Evolutionary conservation across 2,888 invertebrate genomes (phyloP), one percentile per base, ranked within the genome.

Genomic region (Allophyes oxyacanthae): DNA sequence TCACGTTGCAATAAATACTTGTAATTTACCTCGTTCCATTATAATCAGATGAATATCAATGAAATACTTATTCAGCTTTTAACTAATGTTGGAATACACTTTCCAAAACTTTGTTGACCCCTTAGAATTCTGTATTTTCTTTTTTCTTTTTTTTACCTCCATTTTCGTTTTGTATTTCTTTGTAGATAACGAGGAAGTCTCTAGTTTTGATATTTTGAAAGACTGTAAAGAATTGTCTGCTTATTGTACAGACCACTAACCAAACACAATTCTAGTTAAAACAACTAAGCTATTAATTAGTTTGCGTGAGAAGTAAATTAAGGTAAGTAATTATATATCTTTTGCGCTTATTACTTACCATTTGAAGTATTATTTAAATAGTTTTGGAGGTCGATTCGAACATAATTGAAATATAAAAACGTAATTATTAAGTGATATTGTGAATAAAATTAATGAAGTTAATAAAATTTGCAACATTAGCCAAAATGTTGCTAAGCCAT

Each of bases 221-320:
- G 60, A 40, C 32, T 41, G 15, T 58, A 38, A 38, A n/a, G 7
- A 48, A 36, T 20, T 26, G 25, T 37, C 56, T 20, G 8, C 13
- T 57, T 14, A 55, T 48, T 56, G 48, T 28, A 53, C 32, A 52
- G 45, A 28, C 38, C 33, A 48, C 28, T 57, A 49, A 26, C 43
- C 20, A 58, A 59, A 59, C 44, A 52, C 25, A 60, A 55, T 57
- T 59, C 38, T 58, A 63, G 15, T 37, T 53, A 36, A 48, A 48
- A 50, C 53, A 28, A 28, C 41, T 37, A 11, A 45, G 42, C 44
- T 55, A 62, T 28, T 59, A 58, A 13, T 58, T 44, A 54, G 28
- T 28, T 28, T 28, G 8, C 37, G 40, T 61, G 64, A 61, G 61
- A 64, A 72, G 41, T 65, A 20, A 52, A 72, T 72, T 68, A 64